These are phyloP conservation scores for Brachylomia viminalis DNA, from an alignment of 2,888 invertebrate genomes.

Conservation along the genomic window DNA sequence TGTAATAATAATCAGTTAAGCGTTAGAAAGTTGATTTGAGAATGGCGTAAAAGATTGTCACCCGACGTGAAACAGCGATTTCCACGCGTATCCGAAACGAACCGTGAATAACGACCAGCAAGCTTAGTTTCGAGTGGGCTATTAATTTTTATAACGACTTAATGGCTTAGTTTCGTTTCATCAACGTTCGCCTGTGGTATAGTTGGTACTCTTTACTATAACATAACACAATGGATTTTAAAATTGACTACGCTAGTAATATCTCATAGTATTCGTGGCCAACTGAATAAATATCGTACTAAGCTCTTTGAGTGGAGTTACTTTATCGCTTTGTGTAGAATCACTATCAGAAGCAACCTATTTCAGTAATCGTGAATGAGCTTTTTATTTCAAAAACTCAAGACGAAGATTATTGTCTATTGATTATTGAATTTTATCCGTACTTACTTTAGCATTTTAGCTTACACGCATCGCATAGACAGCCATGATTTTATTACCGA, in stretches of 20 bases:
- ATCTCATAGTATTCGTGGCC: constrained; percentile 25
- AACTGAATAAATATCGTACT: constrained; percentile 41
- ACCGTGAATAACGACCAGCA: constrained; percentile 66
- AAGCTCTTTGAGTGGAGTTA: constrained; percentile 16
- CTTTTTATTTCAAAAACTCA: background rate
- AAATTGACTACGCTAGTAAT: constrained; percentile 12
- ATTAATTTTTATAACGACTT: constrained; percentile 63
- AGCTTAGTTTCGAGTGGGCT: constrained; percentile 65
- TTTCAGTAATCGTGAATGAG: constrained; percentile 20
- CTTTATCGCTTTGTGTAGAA: constrained; percentile 16
- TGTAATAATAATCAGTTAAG: constrained; percentile 54
- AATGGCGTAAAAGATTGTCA: constrained; percentile 77
- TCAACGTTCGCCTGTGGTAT: constrained; percentile 43
- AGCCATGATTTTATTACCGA: background rate
- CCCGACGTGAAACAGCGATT: constrained; percentile 71
- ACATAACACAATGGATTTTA: constrained; percentile 45
- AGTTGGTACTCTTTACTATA: constrained; percentile 29
- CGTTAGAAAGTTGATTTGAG: constrained; percentile 70
- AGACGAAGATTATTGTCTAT: constrained; percentile 17
- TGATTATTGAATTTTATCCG: background rate
- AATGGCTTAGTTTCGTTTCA: constrained; percentile 51
- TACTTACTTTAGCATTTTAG: background rate
- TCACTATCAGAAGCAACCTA: constrained; percentile 17
- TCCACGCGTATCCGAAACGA: constrained; percentile 68
- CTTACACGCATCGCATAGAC: background rate